These are phyloP conservation scores for Trilocha varians DNA, from an alignment of 2,888 invertebrate genomes.

Conservation along the genomic window DNA sequence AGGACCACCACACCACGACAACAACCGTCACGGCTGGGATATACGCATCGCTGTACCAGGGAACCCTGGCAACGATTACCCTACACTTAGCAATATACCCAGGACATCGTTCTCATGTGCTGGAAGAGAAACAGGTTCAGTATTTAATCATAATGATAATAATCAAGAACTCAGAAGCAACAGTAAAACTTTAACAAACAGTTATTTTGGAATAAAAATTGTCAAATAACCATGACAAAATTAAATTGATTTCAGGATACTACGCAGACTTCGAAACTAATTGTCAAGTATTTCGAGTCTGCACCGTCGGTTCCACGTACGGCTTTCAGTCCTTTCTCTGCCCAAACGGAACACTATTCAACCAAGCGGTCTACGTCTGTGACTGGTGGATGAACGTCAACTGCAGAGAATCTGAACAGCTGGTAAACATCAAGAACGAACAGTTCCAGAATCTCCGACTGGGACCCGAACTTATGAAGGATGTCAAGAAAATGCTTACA, in stretches of 20 bases:
- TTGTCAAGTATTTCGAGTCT: conserved; percentile 79
- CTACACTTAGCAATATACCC: conserved; percentile 72
- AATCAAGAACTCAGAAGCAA: too few species aligned
- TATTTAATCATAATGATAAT: too few species aligned
- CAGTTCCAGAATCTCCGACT: conserved; percentile 59
- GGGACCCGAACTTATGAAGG: conserved; percentile 71
- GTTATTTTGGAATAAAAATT: too few species aligned
- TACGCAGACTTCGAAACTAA: conserved; percentile 77
- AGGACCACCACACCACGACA: conserved; percentile 37
- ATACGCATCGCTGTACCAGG: conserved; percentile 77
- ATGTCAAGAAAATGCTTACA: conserved; percentile 72
- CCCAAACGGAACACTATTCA: conserved; percentile 79
- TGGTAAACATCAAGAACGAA: conserved; percentile 52
- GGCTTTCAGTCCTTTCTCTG: conserved; percentile 77
- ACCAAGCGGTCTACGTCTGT: conserved; percentile 77
- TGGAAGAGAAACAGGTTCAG: conserved; percentile 74
- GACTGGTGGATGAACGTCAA: conserved; percentile 81
- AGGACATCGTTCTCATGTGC: conserved; percentile 76
- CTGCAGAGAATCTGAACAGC: conserved; percentile 60
- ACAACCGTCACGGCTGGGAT: conserved; percentile 65
- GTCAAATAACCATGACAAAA: too few species aligned
- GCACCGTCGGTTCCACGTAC: conserved; percentile 69
- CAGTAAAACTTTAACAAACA: too few species aligned
- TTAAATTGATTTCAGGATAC: conserved; percentile 65
- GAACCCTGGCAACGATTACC: conserved; percentile 78